phyloP scores from a whole-genome alignment of 2,888 invertebrate species.

The Ophion costatus region DNA sequence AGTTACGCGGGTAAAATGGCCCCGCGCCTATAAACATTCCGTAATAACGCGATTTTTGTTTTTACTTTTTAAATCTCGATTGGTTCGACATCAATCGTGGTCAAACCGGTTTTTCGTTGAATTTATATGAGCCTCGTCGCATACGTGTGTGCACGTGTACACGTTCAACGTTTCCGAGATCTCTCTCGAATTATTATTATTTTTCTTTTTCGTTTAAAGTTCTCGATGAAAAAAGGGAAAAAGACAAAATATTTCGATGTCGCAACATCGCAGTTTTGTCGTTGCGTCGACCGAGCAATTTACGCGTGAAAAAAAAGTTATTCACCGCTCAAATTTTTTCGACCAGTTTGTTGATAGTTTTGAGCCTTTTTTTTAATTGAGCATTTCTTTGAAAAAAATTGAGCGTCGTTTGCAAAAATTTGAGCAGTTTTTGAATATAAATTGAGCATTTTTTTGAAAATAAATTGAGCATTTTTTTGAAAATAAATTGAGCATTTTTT shows the following conservation, averaged over 20 bases:
- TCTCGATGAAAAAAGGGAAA: background rate
- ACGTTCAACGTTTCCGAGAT: conserved; percentile 27
- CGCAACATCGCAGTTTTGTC: too few relatives aligned
- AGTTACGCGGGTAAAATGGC: conserved; percentile 8
- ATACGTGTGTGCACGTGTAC: conserved; percentile 9
- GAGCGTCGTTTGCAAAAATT: too few relatives aligned
- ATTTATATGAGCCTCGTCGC: conserved; percentile 40
- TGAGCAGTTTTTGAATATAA: too few relatives aligned
- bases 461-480: too few relatives aligned
- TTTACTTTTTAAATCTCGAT: conserved; percentile 32
- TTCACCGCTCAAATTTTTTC: too few relatives aligned
- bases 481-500: too few relatives aligned
- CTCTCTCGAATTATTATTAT: conserved; percentile 25
- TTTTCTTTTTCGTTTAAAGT: background rate
- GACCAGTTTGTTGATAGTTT: too few relatives aligned
- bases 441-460: too few relatives aligned
- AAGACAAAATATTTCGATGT: background rate
- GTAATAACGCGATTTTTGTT: conserved; percentile 30
- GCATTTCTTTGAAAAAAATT: too few relatives aligned
- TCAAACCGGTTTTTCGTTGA: conserved; percentile 54
- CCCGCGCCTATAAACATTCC: conserved; percentile 34
- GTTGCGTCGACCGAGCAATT: too few relatives aligned
- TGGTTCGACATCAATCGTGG: conserved; percentile 50
- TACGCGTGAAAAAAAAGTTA: too few relatives aligned
- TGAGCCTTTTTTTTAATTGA: too few relatives aligned